These are phyloP conservation scores for Gnathonemus longibarbis DNA, from an alignment of 2,113 vertebrate genomes.

Conservation along the genomic window DNA sequence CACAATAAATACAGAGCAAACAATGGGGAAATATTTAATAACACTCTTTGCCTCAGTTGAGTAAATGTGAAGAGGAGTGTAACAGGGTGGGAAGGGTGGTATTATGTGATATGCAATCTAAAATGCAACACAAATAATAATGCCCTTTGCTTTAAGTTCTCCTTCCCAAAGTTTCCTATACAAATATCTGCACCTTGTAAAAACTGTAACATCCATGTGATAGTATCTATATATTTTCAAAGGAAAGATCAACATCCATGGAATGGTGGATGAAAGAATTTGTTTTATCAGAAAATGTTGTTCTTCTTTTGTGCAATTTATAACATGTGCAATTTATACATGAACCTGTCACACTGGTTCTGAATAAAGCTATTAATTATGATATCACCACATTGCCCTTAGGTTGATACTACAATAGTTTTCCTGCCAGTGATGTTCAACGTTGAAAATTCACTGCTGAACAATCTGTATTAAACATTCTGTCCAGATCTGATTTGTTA, in stretches of 20 bases:
- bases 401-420: not conserved
- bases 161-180: not conserved
- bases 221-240: not conserved
- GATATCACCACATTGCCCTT: not conserved
- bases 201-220: not conserved
- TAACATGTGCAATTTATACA: not conserved
- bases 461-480: not conserved
- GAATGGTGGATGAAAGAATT: not conserved
- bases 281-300: not conserved
- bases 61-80: slow-evolving; percentile 35
- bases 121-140: not conserved
- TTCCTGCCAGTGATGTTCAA: not conserved
- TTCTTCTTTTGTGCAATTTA: not conserved
- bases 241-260: not conserved
- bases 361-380: slow-evolving; percentile 2
- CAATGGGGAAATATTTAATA: slow-evolving; percentile 10
- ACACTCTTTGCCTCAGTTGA: slow-evolving; percentile 15
- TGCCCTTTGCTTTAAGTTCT: not conserved
- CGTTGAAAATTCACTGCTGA: not conserved
- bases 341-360: not conserved
- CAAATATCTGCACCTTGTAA: not conserved
- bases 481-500: not conserved
- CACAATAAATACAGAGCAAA: slow-evolving; percentile 1
- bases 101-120: slow-evolving; percentile 3
- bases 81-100: not conserved